phyloP scores from a whole-genome alignment of 2,888 invertebrate species.

The Euzophera pinguis region DNA sequence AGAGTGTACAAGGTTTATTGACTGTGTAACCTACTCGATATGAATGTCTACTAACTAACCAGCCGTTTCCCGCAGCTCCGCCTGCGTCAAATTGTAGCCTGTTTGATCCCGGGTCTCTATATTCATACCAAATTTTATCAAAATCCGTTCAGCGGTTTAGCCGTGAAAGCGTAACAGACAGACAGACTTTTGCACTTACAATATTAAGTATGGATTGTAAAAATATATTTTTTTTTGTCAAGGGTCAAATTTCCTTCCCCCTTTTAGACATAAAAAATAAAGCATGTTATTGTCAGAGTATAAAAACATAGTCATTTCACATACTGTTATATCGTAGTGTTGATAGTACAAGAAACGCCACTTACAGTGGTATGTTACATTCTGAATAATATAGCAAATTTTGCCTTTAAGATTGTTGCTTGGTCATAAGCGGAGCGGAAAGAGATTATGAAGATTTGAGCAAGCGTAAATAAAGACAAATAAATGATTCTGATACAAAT shows the following conservation, averaged over 20 bases:
- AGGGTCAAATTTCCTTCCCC: not conserved
- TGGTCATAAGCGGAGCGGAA: slow-evolving; percentile 22
- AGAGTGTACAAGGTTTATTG: too few species aligned
- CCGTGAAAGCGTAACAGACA: too few species aligned
- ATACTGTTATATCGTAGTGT: not conserved
- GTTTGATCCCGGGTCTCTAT: too few species aligned
- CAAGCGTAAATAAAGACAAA: not conserved
- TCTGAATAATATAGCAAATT: slow-evolving; percentile 41
- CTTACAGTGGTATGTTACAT: slow-evolving; percentile 38
- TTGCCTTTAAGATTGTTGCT: slow-evolving; percentile 16
- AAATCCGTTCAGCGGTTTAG: too few species aligned
- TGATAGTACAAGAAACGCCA: slow-evolving; percentile 42
- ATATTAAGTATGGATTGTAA: too few species aligned
- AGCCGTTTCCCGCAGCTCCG: too few species aligned
- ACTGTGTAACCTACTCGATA: too few species aligned
- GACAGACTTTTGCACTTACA: too few species aligned
- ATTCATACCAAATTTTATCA: too few species aligned
- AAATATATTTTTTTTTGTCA: too few species aligned
- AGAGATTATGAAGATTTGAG: not conserved
- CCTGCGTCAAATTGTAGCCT: too few species aligned
- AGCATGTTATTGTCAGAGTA: not conserved
- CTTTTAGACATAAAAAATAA: not conserved
- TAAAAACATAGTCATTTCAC: slow-evolving; percentile 15
- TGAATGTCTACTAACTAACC: too few species aligned
- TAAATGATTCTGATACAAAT: not conserved